Base-by-base conservation (phyloP, 2,888 invertebrate species). In the Drosophila setosimentum region DNA sequence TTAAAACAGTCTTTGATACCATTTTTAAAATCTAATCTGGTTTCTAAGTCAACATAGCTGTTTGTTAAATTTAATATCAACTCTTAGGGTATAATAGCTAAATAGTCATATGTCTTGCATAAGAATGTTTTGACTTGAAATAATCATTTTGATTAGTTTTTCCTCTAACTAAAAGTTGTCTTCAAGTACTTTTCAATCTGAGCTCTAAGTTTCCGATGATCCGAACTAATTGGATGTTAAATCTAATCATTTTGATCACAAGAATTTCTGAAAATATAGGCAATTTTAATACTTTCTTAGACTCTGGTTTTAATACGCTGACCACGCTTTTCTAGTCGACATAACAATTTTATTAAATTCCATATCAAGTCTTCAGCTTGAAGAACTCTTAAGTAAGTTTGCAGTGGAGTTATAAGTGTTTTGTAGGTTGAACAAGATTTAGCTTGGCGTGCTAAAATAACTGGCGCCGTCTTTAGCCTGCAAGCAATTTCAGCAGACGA, bases 391-490 rank as follows among this genome's bases (percentile, higher is more conserved):
- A 16, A 24, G 24, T 45, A 45, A 45, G 16, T 40, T 40, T 5
- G 30, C 40, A 7, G 51, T 10, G 2, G 8, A 40, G 3, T 16
- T 30, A 18, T 3, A 13, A 53, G 27, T 49, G 11, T 4, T 24
- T 32, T 24, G 30, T 40, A n/a, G 11, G 16, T 35, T 37, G 10
- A 40, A 49, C 24, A 24, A 8, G 21, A 29, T 42, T 54, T 21
- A 13, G 2, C 27, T 32, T 21, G 50, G 45, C 64, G 18, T 50
- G 58, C n/a, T 10, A 30, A 68, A 55, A 18, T 11, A 27, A 33
- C 35, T 63, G 72, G 75, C 66, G 74, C 75, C 65, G 40, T 11
- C 45, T 50, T 48, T 45, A 18, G 32, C 27, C 21, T 66, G 33
- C 11, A 30, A 57, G 48, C 30, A 49, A 49, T 53, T 48, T 48